phyloP scores from a whole-genome alignment of 2,888 invertebrate genomes.

The Lithophane leautieri region DNA sequence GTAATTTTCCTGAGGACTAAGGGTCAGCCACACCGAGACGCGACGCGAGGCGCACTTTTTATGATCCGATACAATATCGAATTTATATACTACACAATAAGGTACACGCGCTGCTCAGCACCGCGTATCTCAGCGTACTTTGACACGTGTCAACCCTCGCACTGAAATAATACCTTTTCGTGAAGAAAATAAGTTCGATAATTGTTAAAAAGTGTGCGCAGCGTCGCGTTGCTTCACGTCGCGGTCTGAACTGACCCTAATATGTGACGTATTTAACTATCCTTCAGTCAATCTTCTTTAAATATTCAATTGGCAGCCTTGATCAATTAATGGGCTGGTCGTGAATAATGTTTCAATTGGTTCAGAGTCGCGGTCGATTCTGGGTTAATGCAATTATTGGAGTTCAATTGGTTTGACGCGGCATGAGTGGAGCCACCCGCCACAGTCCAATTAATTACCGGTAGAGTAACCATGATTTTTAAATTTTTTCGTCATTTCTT shows the following conservation, averaged over 20 bases:
- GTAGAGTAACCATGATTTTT: conserved; percentile 32
- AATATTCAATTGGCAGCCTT: conserved; percentile 61
- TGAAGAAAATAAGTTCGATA: too few relatives aligned
- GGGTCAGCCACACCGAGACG: too few relatives aligned
- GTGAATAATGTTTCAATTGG: conserved; percentile 69
- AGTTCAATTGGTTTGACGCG: conserved; percentile 74
- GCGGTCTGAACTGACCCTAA: too few relatives aligned
- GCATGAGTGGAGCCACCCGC: conserved; percentile 65
- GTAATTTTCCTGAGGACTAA: background rate
- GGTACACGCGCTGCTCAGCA: too few relatives aligned
- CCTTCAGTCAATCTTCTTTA: conserved; percentile 54
- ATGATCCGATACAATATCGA: too few relatives aligned
- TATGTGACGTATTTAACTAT: conserved; percentile 17
- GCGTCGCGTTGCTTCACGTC: too few relatives aligned
- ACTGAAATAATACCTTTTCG: too few relatives aligned
- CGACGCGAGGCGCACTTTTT: too few relatives aligned
- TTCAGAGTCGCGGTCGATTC: conserved; percentile 68
- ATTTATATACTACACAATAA: too few relatives aligned
- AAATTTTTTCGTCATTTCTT: background rate
- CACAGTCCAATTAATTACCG: conserved; percentile 71
- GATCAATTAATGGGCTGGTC: conserved; percentile 55
- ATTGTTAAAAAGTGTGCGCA: too few relatives aligned
- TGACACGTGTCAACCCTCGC: too few relatives aligned
- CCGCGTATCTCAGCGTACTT: too few relatives aligned
- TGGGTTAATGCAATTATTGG: conserved; percentile 79